These are phyloP conservation scores for Craseonycteris thonglongyai DNA, from an alignment of 2,113 vertebrate genomes.

Conservation along the genomic window DNA sequence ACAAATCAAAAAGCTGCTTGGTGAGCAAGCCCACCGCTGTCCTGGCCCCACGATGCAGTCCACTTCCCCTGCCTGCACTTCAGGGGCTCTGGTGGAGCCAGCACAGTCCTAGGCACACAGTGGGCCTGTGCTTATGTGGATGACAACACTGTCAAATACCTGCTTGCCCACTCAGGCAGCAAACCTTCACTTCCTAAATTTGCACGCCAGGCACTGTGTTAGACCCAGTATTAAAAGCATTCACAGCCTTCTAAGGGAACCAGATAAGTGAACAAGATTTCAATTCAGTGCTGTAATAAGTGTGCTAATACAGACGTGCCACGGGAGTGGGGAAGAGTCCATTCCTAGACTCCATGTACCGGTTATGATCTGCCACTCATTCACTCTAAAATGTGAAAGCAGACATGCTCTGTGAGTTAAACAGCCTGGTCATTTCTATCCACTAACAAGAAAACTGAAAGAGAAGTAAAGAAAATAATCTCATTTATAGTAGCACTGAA, in stretches of 20 bases:
- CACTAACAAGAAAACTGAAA: neutral
- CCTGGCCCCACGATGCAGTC: neutral
- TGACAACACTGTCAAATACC: neutral
- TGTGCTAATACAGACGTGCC: neutral
- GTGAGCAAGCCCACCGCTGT: neutral
- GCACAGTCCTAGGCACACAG: neutral
- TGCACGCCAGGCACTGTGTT: neutral
- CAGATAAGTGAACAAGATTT: neutral
- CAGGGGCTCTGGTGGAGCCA: neutral
- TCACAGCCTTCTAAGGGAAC: neutral
- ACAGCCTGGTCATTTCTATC: neutral
- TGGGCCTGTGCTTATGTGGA: neutral
- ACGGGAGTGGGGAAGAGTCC: neutral
- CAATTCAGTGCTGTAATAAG: neutral
- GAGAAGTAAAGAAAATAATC: neutral
- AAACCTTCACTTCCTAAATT: neutral
- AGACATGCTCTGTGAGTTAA: neutral
- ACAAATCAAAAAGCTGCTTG: neutral
- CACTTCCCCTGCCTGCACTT: neutral
- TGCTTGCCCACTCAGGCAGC: neutral
- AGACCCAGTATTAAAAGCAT: neutral
- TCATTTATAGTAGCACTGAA: neutral
- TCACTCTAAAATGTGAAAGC: neutral
- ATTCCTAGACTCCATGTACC: neutral
- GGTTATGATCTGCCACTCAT: neutral